These are phyloP conservation scores for Nannoperca obscura DNA, from an alignment of 2,797 vertebrate genomes.

Conservation along the genomic window DNA sequence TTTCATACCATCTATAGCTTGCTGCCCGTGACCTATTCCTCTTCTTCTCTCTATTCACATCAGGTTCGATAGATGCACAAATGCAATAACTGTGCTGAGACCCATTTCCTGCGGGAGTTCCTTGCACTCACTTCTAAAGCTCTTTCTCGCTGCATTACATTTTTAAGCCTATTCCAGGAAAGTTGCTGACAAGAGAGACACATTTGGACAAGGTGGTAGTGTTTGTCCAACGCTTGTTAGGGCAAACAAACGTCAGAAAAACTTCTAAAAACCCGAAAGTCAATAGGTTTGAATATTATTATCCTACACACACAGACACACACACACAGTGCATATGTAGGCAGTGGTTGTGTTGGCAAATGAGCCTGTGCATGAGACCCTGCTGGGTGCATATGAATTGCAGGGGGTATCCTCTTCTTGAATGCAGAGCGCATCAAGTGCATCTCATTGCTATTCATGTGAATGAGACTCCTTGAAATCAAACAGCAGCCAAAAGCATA, in stretches of 20 bases:
- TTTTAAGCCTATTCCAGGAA: neutral
- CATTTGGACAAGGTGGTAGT: neutral
- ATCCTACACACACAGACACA: too few species aligned
- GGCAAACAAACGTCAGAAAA: neutral
- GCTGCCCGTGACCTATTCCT: neutral
- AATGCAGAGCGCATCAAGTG: slow-evolving; percentile 54
- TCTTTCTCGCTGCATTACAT: neutral
- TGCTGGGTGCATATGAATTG: slow-evolving; percentile 45
- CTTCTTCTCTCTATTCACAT: neutral
- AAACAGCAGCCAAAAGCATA: slow-evolving; percentile 63
- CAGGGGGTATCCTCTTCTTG: slow-evolving; percentile 44
- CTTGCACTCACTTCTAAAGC: neutral
- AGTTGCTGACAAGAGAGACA: neutral
- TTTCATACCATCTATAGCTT: neutral
- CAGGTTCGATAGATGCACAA: neutral
- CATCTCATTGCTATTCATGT: slow-evolving; percentile 73
- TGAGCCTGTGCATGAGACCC: slow-evolving; percentile 1
- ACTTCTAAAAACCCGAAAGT: too few species aligned
- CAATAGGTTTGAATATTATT: too few species aligned
- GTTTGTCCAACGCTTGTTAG: neutral
- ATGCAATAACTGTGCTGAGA: neutral
- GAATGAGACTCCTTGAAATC: slow-evolving; percentile 60
- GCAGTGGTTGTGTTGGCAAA: slow-evolving; percentile 3
- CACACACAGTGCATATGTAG: slow-evolving; percentile 12
- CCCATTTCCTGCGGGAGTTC: neutral